A percentile compares a stretch with the other conserved stretches of the same genome.
Conservation (phyloP, 1,140 invertebrate species). For the Penaeus japonicus region DNA sequence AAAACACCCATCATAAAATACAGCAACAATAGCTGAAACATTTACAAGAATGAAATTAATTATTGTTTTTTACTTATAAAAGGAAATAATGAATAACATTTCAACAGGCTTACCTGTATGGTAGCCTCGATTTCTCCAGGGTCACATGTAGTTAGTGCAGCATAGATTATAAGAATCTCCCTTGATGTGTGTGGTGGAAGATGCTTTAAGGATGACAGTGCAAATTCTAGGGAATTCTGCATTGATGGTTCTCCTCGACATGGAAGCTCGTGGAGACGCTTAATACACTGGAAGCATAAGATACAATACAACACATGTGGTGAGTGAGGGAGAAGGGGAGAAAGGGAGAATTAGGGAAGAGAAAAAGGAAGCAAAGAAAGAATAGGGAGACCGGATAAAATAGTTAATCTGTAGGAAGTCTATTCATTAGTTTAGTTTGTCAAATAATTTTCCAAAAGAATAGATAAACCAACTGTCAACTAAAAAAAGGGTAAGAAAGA, state of each 20-base stretch:
- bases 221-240: conserved; percentile 92
- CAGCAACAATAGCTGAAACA: too few relatives aligned
- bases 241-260: conserved; percentile 90
- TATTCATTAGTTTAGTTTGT: too few relatives aligned
- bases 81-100: too few relatives aligned
- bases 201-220: conserved; percentile 83
- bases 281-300: conserved; percentile 12
- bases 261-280: conserved; percentile 57
- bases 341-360: too few relatives aligned
- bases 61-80: too few relatives aligned
- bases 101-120: conserved; percentile 73
- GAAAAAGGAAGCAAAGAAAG: too few relatives aligned
- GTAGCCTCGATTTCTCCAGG: conserved; percentile 90
- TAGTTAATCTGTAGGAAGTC: too few relatives aligned
- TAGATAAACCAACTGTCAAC: too few relatives aligned
- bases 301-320: conserved; percentile 53
- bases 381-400: too few relatives aligned
- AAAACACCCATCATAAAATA: too few relatives aligned
- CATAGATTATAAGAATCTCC: conserved; percentile 90
- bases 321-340: not conserved
- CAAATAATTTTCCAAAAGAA: too few relatives aligned
- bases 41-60: too few relatives aligned
- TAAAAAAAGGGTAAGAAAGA: not conserved
- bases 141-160: conserved; percentile 95
- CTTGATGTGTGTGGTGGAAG: conserved; percentile 92